Evolutionary conservation across 2,888 invertebrate genomes (phyloP), one percentile per base, ranked within the genome.

Genomic region (Corbicula japonica): DNA sequence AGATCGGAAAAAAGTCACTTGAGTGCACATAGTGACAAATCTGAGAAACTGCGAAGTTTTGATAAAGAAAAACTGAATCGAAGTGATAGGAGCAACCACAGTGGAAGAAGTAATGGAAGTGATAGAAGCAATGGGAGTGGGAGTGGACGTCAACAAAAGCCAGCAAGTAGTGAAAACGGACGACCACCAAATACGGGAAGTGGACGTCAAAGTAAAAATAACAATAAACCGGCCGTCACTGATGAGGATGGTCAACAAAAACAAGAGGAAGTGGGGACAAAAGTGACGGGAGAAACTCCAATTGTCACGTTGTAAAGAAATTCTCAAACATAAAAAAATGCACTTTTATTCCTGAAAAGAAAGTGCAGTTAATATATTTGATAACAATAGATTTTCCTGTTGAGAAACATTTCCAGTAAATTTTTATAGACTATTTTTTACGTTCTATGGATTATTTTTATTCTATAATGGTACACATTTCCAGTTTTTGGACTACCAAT

Each of bases 241-340:
- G n/a, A n/a, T n/a, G n/a, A n/a, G n/a, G 35, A 23, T 54, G 62
- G 52, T 21, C 35, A 46, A 21, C 54, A 30, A 58, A 52, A 68
- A 62, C 44, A 73, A 21, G 76, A 73, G 8, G 70, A 52, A n/a
- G 76, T 62, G 66, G 65, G 60, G 35, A 69, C 61, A 71, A 79
- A 73, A 28, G 61, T 41, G 50, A 74, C 65, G 10, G 61, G 56
- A 46, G 79, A 83, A 30, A 79, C 74, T 28, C 83, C 83, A 26
- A 56, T 83, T 58, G 79, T 83, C 35, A 83, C 83, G 21, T 79
- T 83, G 35, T 83, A 79, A 50, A 50, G 28, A 8, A 44, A 30
- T n/a, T n/a, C n/a, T n/a, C n/a, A n/a, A n/a, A n/a, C n/a, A n/a
- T n/a, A n/a, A n/a, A n/a, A n/a, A n/a, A n/a, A n/a, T n/a, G n/a